Evolutionary conservation across 2,797 vertebrate genomes (phyloP), one percentile per base, ranked within the genome.

Genomic region (Gastrophryne carolinensis): DNA sequence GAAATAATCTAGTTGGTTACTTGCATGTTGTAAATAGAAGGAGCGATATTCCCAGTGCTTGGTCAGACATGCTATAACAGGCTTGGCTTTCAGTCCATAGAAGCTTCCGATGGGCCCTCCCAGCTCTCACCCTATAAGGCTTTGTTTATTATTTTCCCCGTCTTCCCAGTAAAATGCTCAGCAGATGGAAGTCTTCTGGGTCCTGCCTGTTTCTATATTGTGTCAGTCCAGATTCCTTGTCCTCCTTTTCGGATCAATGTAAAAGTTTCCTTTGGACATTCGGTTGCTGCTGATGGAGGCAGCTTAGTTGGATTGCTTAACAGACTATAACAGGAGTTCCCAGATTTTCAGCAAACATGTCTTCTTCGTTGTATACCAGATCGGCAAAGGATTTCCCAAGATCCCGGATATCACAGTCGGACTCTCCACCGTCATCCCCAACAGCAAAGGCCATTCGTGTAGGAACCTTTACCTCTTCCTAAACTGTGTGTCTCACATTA

Each of bases 361-460:
- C 98, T 96, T 96, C 97, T 58, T 93, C 95, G 75, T 84, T 96
- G 80, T 96, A 92, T 84, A 88, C 91, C 9, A 92, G 95, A 81
- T 95, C 89, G 21, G 7, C 66, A 87, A 99, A 98, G 88, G 96
- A 98, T 21, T 93, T 94, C 66, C 89, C 93, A 39, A 92, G 95
- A 81, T 92, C 89, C 89, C 94, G 95, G 89, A 98, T 94, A 87
- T 91, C 95, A 57, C 84, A 95, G 85, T 92, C 94, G 78, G 96
- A 98, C 61, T 98, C 95, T 17, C 95, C 96, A 30, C 95, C 97
- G 0, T 93, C 95, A 52, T 96, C 95, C 80, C 95, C 91, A 53
- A 94, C 92, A 60, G 93, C 94, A 88, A 98, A 95, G 94, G 94
- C 92, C 1, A 91, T 94, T 89, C 75, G 52, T 44, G 75, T 78